Evolutionary conservation across 2,888 invertebrate genomes (phyloP), one percentile per base, ranked within the genome.

Genomic region (Ernsta delagoae): DNA sequence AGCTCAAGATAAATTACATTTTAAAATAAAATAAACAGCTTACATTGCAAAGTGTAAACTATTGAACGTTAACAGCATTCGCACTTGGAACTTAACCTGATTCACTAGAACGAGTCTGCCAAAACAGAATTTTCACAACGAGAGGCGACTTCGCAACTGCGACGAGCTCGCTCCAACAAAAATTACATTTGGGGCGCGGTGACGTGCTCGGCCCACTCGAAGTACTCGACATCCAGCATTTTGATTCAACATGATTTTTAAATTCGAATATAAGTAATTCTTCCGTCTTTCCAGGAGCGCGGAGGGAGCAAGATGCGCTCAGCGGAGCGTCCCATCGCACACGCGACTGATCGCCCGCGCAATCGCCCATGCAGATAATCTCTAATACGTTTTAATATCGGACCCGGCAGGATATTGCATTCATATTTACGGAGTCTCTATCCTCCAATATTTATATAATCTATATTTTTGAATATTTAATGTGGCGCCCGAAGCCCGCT

Each of bases 371-470:
- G 75, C 74, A 79, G 76, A 72, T 79, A 80, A 77, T 77, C 75
- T 77, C 75, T 77, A 78, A 80, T 79, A 76, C 77, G 78, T 80
- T 79, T 78, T 81, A 78, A 77, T 78, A 79, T 73, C 74, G 73
- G 61, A 71, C 72, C 74, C 73, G 9, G 16, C 59, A 65, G 65
- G 61, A 66, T 70, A 70, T 70, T 70, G 70, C 70, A 48, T 36
- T 39, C 36, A 48, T 70, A 72, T 75, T 75, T 75, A 73, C 73
- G 67, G 60, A 72, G 71, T 70, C 70, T 70, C 70, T 67, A 53
- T 12, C 41, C 70, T 12, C 3, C 5, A 63, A 72, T 75, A 67
- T 78, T 76, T 24, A 24, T 53, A 24, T 24, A 24, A 24, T 53
- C 50, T 53, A 7, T 78, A 78, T 78, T 77, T 77, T 76, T 75